A percentile compares a stretch with the other conserved stretches of the same genome.
phyloP scores from a whole-genome alignment of 2,797 vertebrate genomes.

The Sarcoramphus papa region DNA sequence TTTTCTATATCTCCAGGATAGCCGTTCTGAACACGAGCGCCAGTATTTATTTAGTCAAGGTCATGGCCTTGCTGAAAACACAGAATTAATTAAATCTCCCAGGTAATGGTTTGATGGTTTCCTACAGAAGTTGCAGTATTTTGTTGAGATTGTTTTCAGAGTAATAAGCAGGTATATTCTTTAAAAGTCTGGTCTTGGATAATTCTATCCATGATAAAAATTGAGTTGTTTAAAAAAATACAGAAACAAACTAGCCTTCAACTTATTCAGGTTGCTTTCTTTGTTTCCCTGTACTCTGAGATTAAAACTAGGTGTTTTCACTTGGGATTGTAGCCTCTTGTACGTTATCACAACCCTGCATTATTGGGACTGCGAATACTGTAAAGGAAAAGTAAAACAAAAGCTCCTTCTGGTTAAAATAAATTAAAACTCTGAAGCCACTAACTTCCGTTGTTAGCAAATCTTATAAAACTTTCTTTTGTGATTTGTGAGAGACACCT shows the following conservation, averaged over 20 bases:
- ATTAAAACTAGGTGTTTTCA: neutral
- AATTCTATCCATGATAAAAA: neutral
- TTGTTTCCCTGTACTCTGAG: neutral
- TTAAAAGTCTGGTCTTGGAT: neutral
- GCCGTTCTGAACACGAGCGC: constrained; percentile 91
- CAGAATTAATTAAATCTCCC: constrained; percentile 91
- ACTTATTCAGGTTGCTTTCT: neutral
- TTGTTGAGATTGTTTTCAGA: neutral
- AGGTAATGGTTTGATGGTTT: constrained; percentile 74
- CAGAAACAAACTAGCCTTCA: neutral
- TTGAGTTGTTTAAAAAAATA: neutral
- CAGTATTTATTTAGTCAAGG: constrained; percentile 96
- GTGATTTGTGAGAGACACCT: neutral
- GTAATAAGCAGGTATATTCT: neutral
- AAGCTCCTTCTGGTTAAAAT: neutral
- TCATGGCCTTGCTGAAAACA: constrained; percentile 82
- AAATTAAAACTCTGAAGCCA: neutral
- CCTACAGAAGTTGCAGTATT: neutral
- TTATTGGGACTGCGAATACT: neutral
- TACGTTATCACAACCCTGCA: fast-evolving
- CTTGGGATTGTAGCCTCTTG: neutral
- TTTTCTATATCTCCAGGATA: constrained; percentile 74
- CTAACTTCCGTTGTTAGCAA: neutral
- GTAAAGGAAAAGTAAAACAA: neutral
- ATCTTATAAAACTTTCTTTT: neutral